A percentile compares a stretch with the other conserved stretches of the same genome.
phyloP scores from a whole-genome alignment of 1,140 invertebrate genomes.

The Drosophila erecta region DNA sequence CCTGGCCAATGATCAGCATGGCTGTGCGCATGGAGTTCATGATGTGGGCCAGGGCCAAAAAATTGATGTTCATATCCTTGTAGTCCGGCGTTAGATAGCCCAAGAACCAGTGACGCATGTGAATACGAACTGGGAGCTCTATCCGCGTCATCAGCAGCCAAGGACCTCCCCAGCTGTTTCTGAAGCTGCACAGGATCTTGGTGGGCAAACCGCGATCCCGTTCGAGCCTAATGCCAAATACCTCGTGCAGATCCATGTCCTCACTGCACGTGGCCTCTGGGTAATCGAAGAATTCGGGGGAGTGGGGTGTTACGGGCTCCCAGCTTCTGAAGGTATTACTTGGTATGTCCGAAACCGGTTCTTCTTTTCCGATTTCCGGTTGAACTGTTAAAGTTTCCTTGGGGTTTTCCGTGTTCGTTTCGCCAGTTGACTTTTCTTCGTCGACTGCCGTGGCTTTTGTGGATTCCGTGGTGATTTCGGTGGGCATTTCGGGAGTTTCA shows the following conservation, averaged over 20 bases:
- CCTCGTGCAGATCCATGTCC: slow-evolving; percentile 61
- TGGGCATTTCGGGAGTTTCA: background rate
- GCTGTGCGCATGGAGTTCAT: slow-evolving; percentile 64
- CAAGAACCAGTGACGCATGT: slow-evolving; percentile 62
- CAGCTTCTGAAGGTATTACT: background rate
- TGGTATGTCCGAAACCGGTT: background rate
- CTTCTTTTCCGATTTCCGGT: background rate
- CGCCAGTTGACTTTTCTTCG: background rate
- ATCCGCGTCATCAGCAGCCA: slow-evolving; percentile 67
- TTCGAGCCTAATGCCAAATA: slow-evolving; percentile 46
- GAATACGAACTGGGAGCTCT: slow-evolving; percentile 48
- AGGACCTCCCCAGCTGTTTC: slow-evolving; percentile 57
- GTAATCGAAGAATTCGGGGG: slow-evolving; percentile 41
- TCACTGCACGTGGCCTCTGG: slow-evolving; percentile 50
- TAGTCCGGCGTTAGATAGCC: slow-evolving; percentile 63
- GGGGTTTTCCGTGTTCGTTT: background rate
- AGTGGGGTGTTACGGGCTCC: slow-evolving; percentile 30
- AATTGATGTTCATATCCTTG: slow-evolving; percentile 64
- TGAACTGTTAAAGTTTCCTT: background rate
- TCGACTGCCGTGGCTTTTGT: too few relatives aligned
- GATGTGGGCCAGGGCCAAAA: slow-evolving; percentile 49
- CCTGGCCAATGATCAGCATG: slow-evolving; percentile 62
- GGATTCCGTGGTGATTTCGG: slow-evolving; percentile 8
- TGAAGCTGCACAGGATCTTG: slow-evolving; percentile 50
- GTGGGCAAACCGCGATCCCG: slow-evolving; percentile 49